A percentile compares a stretch with the other conserved stretches of the same genome.
Evolutionary conservation across 2,888 invertebrate genomes (phyloP).

Genomic region (Molorchus minor): DNA sequence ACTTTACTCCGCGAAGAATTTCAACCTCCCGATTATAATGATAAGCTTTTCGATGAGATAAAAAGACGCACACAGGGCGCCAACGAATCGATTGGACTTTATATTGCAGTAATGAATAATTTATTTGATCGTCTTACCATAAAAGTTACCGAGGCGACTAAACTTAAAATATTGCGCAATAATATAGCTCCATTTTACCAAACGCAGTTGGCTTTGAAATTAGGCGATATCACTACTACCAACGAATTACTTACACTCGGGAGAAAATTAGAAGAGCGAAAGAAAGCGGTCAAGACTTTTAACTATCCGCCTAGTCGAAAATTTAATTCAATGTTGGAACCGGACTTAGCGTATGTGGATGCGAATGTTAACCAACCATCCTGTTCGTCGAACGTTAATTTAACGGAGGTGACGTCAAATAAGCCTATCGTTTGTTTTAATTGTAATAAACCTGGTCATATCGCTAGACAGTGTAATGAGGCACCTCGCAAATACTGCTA

Average conservation of each 20-base stretch:
- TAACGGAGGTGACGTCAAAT: not conserved
- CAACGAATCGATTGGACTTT: constrained; percentile 38
- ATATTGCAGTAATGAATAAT: constrained; percentile 39
- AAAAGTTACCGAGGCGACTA: not conserved
- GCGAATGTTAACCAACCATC: not conserved
- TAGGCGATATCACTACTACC: constrained; percentile 19
- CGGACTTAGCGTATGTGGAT: constrained; percentile 23
- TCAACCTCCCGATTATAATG: constrained; percentile 38
- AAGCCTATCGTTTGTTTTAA: constrained; percentile 16
- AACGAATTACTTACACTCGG: constrained; percentile 25
- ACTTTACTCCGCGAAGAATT: constrained; percentile 26
- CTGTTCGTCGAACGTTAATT: not conserved
- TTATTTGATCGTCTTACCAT: constrained; percentile 25
- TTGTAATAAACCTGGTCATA: constrained; percentile 25
- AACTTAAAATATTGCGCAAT: constrained; percentile 4
- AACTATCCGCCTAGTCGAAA: constrained; percentile 8
- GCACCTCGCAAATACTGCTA: constrained; percentile 16
- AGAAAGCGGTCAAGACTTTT: constrained; percentile 19
- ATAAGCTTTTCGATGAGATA: constrained; percentile 2
- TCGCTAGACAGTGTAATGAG: constrained; percentile 19
- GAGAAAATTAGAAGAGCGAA: constrained; percentile 27
- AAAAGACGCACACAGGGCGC: constrained; percentile 32
- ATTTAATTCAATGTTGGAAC: constrained; percentile 17
- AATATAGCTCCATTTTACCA: constrained; percentile 33
- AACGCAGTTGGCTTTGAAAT: constrained; percentile 20